A percentile compares a stretch with the other conserved stretches of the same genome.
These are phyloP conservation scores for Trematomus loennbergii DNA, from an alignment of 2,113 vertebrate genomes.

Conservation along the genomic window DNA sequence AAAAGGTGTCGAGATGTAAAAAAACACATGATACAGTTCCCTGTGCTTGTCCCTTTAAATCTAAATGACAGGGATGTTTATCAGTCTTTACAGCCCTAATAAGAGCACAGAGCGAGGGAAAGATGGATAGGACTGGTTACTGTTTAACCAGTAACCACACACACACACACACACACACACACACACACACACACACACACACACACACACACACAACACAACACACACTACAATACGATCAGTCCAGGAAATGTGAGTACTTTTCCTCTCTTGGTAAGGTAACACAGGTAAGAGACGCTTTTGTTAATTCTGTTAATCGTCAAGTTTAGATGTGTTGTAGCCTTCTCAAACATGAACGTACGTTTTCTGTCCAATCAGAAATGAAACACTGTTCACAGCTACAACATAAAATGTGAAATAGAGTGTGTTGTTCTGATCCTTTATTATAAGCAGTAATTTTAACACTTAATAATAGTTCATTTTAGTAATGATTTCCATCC, in stretches of 20 bases:
- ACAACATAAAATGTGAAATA: too few species aligned
- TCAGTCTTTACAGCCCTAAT: conserved; percentile 51
- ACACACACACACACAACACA: conserved; percentile 20
- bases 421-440: too few species aligned
- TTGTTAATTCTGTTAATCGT: background rate
- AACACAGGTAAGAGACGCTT: conserved; percentile 40
- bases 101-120: background rate
- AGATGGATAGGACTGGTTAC: conserved; percentile 26
- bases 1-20: too few species aligned
- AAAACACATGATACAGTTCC: background rate
- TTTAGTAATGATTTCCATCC: too few species aligned
- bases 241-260: background rate
- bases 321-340: background rate
- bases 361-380: too few species aligned
- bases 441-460: background rate
- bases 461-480: too few species aligned
- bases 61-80: background rate
- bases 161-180: conserved; percentile 11
- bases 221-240: background rate
- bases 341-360: background rate
- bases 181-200: conserved; percentile 4
- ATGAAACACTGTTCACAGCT: too few species aligned
- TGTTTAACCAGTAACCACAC: conserved; percentile 50
- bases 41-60: conserved; percentile 1
- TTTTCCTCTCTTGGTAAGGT: background rate